phyloP scores from a whole-genome alignment of 2,113 vertebrate species.

The Puffinus mauretanicus region DNA sequence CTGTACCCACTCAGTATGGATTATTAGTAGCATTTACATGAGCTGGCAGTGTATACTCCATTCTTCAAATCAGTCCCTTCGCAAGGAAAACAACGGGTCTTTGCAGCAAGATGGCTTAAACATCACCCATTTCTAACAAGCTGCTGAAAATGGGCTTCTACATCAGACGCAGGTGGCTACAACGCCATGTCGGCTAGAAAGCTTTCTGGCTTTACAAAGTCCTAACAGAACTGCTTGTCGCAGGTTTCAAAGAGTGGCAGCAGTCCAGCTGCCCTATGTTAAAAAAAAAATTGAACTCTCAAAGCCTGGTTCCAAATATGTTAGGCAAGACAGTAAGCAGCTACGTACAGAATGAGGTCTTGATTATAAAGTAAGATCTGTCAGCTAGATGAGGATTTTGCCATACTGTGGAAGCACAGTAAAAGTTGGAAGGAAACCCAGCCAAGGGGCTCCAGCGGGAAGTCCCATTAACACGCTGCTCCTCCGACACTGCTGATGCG shows the following conservation, averaged over 20 bases:
- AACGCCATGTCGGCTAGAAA: neutral
- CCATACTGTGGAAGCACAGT: neutral
- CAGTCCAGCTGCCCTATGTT: neutral
- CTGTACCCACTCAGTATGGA: neutral
- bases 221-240: constrained; percentile 86
- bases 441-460: neutral
- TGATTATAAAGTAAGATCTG: neutral
- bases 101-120: neutral
- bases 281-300: neutral
- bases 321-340: neutral
- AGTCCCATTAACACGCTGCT: neutral
- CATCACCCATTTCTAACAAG: neutral
- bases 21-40: neutral
- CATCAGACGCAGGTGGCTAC: neutral
- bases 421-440: neutral
- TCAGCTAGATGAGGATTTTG: neutral
- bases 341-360: neutral
- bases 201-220: constrained; percentile 75
- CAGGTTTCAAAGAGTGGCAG: constrained; percentile 38
- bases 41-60: neutral
- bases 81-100: neutral
- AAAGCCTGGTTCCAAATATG: neutral
- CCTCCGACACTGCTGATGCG: accelerated
- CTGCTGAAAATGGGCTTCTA: neutral
- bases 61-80: neutral